Percentiles rank a stretch among this genome's conserved stretches.
phyloP scores from a whole-genome alignment of 2,113 vertebrate species.

The Ammodytes dubius region DNA sequence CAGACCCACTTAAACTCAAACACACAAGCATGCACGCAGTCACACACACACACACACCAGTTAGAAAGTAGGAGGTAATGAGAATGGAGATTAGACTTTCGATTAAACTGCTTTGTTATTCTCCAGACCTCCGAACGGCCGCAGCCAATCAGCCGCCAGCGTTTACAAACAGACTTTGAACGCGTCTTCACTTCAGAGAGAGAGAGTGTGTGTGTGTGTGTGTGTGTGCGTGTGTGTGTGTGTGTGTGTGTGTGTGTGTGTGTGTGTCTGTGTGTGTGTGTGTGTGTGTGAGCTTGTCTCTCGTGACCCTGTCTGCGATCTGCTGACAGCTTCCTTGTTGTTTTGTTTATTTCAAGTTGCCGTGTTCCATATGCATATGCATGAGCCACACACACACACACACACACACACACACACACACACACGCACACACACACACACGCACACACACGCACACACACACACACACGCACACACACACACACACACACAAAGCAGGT shows the following conservation, averaged over 20 bases:
- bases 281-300: slow-evolving; percentile 50
- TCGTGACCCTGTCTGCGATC: slow-evolving; percentile 60
- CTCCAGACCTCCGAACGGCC: slow-evolving; percentile 45
- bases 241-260: slow-evolving; percentile 16
- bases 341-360: slow-evolving; percentile 69
- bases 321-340: slow-evolving; percentile 66
- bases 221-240: too few species aligned
- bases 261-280: slow-evolving; percentile 26
- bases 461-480: slow-evolving; percentile 7
- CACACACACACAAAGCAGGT: slow-evolving; percentile 31
- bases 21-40: neutral
- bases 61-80: slow-evolving; percentile 59
- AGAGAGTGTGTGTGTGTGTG: too few species aligned
- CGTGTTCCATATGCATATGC: slow-evolving; percentile 59
- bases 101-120: slow-evolving; percentile 71
- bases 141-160: slow-evolving; percentile 56
- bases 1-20: neutral
- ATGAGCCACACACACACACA: slow-evolving; percentile 22
- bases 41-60: slow-evolving; percentile 10
- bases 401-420: neutral
- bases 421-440: slow-evolving; percentile 11
- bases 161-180: slow-evolving; percentile 70
- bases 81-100: slow-evolving; percentile 77
- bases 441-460: neutral
- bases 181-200: slow-evolving; percentile 57